Conservation (phyloP, 2,888 invertebrate genomes). For the Vannuccia rotundouncinata region DNA sequence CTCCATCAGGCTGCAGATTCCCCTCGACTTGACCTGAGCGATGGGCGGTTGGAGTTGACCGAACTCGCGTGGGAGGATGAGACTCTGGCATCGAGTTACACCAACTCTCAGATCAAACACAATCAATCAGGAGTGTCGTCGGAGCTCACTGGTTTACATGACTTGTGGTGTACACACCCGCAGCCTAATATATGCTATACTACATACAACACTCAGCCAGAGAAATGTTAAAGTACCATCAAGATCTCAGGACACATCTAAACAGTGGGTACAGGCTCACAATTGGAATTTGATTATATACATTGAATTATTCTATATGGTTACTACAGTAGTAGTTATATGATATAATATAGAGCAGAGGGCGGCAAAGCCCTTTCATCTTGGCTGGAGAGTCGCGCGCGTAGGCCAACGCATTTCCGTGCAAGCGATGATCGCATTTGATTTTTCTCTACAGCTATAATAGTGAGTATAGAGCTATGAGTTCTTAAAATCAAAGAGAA, state of each 20-base stretch:
- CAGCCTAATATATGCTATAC: too few relatives aligned
- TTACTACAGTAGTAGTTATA: background rate
- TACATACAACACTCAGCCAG: too few relatives aligned
- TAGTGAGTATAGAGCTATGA: background rate
- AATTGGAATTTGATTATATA: background rate
- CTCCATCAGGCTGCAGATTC: background rate
- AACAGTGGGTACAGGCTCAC: background rate
- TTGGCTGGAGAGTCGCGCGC: background rate
- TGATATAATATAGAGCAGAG: background rate
- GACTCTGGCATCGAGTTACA: too few relatives aligned
- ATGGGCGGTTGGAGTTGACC: background rate
- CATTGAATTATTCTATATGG: too few relatives aligned
- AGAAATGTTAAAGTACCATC: too few relatives aligned
- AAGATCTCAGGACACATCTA: background rate
- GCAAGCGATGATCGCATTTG: background rate
- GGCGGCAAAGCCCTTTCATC: slow-evolving; percentile 9
- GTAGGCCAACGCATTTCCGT: slow-evolving; percentile 17
- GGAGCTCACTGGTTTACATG: too few relatives aligned
- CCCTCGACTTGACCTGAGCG: background rate
- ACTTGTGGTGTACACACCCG: too few relatives aligned
- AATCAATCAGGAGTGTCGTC: too few relatives aligned
- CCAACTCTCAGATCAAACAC: too few relatives aligned
- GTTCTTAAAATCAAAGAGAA: slow-evolving; percentile 20
- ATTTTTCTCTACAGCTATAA: background rate
- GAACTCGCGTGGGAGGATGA: background rate